Percentiles rank a stretch among this genome's conserved stretches.
phyloP scores from a whole-genome alignment of 2,888 invertebrate genomes.

The Zeuzera pyrina region DNA sequence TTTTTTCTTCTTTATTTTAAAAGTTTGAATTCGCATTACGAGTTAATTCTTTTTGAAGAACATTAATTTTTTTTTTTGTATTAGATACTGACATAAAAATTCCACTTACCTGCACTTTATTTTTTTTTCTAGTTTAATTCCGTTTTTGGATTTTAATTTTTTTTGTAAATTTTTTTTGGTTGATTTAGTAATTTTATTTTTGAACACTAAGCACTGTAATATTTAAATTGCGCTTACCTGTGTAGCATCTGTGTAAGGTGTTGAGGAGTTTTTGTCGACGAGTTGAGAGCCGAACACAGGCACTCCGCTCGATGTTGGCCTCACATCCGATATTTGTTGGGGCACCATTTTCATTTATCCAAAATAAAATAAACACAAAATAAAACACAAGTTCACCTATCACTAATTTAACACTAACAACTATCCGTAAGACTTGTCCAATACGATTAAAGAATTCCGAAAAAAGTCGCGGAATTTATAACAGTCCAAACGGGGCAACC shows the following conservation, averaged over 20 bases:
- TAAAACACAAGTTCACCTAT: conserved; percentile 67
- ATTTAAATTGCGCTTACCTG: conserved; percentile 77
- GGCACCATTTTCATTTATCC: conserved; percentile 79
- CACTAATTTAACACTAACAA: conserved; percentile 44
- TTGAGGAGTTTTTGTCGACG: conserved; percentile 91
- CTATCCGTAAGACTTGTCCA: conserved; percentile 34
- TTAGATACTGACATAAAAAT: conserved; percentile 10
- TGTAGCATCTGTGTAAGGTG: conserved; percentile 98
- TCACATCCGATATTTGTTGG: conserved; percentile 76
- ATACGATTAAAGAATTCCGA: conserved; percentile 36
- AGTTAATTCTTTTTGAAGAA: conserved; percentile 7
- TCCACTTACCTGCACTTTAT: conserved; percentile 6
- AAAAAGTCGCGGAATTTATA: conserved; percentile 34
- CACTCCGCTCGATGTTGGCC: conserved; percentile 75
- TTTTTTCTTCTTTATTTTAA: neutral
- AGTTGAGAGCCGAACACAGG: conserved; percentile 92
- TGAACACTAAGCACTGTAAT: conserved; percentile 7
- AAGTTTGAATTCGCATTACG: conserved; percentile 3
- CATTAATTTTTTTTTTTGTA: conserved; percentile 6
- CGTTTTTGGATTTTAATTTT: conserved; percentile 6
- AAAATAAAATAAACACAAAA: conserved; percentile 26
- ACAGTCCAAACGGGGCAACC: conserved; percentile 47
- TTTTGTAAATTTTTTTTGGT: conserved; percentile 1
- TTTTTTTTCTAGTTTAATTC: conserved; percentile 3
- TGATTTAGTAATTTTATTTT: neutral